phyloP scores from a whole-genome alignment of 2,113 vertebrate genomes.

The Naja naja region DNA sequence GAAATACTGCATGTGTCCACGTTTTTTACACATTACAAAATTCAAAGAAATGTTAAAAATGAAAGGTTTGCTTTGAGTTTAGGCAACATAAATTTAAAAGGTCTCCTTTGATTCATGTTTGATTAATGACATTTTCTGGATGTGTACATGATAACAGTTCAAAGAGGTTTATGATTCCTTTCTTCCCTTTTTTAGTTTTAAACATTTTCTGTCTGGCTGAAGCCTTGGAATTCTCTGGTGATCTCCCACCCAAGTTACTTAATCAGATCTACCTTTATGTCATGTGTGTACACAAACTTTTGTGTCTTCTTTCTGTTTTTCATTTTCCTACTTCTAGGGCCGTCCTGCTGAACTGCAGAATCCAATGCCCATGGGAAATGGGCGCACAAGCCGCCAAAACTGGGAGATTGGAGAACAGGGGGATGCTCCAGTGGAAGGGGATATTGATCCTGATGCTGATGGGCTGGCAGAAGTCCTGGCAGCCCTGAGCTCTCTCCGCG shows the following conservation, averaged over 20 bases:
- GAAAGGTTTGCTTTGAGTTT: neutral
- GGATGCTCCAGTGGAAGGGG: constrained; percentile 55
- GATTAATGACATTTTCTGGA: neutral
- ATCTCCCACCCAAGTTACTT: neutral
- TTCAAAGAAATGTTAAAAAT: neutral
- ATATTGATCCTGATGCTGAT: constrained; percentile 43
- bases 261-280: neutral
- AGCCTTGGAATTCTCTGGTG: neutral
- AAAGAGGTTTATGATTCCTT: neutral
- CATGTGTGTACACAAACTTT: neutral
- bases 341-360: constrained; percentile 68
- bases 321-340: constrained; percentile 66
- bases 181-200: neutral
- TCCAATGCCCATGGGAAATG: constrained; percentile 67
- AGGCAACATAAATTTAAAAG: neutral
- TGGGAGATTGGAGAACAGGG: constrained; percentile 23
- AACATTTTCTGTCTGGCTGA: neutral
- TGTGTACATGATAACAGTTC: neutral
- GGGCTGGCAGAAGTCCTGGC: constrained; percentile 91
- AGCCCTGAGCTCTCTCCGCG: constrained; percentile 81
- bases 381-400: constrained; percentile 67
- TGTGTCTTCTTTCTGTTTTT: neutral
- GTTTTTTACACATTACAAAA: neutral
- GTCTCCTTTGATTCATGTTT: neutral
- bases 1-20: neutral